Evolutionary conservation across 2,113 vertebrate species (phyloP).

Genomic region (Bufo gargarizans): DNA sequence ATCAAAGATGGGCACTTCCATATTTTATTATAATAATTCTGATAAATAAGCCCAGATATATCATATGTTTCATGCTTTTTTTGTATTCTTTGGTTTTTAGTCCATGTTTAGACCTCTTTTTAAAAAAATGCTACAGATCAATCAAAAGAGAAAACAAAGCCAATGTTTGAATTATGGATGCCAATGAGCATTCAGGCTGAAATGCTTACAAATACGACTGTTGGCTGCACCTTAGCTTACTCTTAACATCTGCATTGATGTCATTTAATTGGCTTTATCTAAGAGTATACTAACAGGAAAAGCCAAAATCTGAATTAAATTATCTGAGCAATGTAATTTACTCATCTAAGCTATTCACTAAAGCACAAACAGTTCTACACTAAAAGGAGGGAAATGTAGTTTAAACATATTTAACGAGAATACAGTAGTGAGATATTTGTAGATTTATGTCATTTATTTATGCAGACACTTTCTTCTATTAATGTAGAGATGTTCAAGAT

Average conservation of each 20-base stretch:
- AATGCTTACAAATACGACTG: conserved; percentile 1
- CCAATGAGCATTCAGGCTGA: background rate
- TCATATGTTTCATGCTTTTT: background rate
- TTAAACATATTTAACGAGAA: background rate
- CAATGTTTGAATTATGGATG: background rate
- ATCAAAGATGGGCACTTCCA: background rate
- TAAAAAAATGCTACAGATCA: background rate
- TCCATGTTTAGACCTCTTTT: background rate
- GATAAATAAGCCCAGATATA: background rate
- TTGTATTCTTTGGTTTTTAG: background rate
- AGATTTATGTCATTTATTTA: background rate
- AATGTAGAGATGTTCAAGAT: too few relatives aligned
- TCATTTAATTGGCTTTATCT: conserved; percentile 34
- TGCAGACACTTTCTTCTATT: background rate
- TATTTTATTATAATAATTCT: background rate
- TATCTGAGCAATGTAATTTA: conserved; percentile 14
- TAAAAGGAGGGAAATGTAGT: background rate
- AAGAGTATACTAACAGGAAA: background rate
- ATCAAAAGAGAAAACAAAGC: conserved; percentile 2
- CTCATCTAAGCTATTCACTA: background rate
- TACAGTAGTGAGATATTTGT: background rate
- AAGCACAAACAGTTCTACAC: background rate
- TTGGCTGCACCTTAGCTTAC: conserved; percentile 27
- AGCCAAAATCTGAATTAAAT: conserved; percentile 35
- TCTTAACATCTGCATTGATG: conserved; percentile 42